Conservation (phyloP, 2,113 vertebrate genomes). For the Cichladusa arquata region DNA sequence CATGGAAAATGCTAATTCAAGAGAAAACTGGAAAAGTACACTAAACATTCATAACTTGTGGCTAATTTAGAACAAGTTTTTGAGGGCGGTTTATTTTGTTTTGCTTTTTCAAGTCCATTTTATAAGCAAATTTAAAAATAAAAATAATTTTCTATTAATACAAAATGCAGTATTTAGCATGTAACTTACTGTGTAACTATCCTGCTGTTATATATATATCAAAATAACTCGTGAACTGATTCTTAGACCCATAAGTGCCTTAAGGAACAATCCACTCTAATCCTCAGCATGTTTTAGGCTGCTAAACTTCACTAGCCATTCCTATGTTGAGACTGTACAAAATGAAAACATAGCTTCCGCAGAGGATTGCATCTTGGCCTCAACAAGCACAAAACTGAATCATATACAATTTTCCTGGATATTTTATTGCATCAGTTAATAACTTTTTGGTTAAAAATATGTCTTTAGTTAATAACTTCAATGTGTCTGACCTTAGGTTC, state of each 20-base stretch:
- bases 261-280: not conserved
- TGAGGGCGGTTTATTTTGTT: not conserved
- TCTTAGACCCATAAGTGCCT: not conserved
- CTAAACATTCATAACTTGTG: not conserved
- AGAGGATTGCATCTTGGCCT: not conserved
- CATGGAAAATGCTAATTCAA: not conserved
- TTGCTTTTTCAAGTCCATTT: fast-evolving
- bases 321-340: not conserved
- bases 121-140: not conserved
- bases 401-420: not conserved
- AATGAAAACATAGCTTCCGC: not conserved
- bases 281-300: not conserved
- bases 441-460: not conserved
- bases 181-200: not conserved
- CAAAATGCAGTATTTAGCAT: not conserved
- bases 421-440: not conserved
- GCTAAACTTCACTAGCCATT: not conserved
- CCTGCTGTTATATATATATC: not conserved
- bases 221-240: not conserved
- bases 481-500: not conserved
- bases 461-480: not conserved
- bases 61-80: not conserved
- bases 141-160: not conserved
- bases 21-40: not conserved
- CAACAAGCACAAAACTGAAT: not conserved